Evolutionary conservation across 37 sponge, comb jelly and placozoan genomes (phyloP).

Genomic region (Tethya wilhelma): DNA sequence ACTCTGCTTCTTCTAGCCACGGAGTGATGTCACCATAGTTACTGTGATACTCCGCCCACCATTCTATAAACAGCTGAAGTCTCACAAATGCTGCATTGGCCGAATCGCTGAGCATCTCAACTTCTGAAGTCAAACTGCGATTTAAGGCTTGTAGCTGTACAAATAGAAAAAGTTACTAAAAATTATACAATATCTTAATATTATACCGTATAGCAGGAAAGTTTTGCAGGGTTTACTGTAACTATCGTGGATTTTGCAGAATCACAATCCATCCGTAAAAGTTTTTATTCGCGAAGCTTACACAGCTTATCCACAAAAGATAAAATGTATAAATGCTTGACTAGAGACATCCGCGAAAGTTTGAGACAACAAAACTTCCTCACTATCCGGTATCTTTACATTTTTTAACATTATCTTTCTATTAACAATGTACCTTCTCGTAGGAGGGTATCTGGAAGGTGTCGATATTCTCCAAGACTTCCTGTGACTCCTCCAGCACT

Average conservation of each 20-base stretch:
- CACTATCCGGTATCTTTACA: no score
- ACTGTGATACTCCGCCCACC: slow-evolving; percentile 51
- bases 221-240: neutral
- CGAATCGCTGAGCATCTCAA: slow-evolving; percentile 1
- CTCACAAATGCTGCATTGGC: neutral
- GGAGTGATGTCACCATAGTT: slow-evolving; percentile 26
- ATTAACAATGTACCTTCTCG: slow-evolving; percentile 12
- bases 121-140: neutral
- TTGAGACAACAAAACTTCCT: no score
- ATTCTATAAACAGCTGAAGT: slow-evolving; percentile 37
- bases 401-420: neutral
- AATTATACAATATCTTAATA: no score
- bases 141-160: slow-evolving; percentile 19
- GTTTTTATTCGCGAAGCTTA: no score
- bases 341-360: no score
- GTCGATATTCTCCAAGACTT: neutral
- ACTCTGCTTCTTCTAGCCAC: slow-evolving; percentile 49
- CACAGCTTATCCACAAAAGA: no score
- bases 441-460: slow-evolving; percentile 11
- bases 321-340: no score
- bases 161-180: neutral
- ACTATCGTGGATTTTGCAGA: neutral
- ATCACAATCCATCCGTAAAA: no score
- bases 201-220: no score
- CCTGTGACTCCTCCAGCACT: slow-evolving; percentile 24